Base-by-base conservation (phyloP, 2,797 vertebrate genomes). In the Hypotaenidia philippensis region DNA sequence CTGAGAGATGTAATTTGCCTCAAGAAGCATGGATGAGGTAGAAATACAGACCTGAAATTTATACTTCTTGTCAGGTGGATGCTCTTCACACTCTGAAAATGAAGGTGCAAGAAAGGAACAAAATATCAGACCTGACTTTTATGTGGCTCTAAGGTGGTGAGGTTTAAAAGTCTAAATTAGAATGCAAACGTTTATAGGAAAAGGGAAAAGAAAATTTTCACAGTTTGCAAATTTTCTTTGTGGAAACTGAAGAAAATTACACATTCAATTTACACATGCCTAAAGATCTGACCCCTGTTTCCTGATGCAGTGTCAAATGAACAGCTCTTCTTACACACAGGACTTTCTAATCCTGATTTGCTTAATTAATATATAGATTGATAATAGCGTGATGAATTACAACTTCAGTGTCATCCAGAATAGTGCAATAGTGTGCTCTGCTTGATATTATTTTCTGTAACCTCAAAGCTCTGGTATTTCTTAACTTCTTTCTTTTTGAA, bases 221-320 rank as follows among this genome's bases (percentile, higher is more conserved):
- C n/a, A 63, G 10, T 2, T 23, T 11, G 1, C 0, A 1, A 11
- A 41, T 70, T 66, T 72, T 76, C 25, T 86, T 44, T 18, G 26
- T 41, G 9, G 17, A 86, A 90, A 13, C 10, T 71, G 47, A 61
- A 59, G n/a, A 69, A 87, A 79, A 69, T 18, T 2, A 11, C 61
- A 25, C 1, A 11, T 61, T 22, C 1, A 11, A 4, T 41, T 84
- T 57, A 29, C 44, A 27, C 2, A 16, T 49, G 4, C 41, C n/a
- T 61, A 27, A 69, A 61, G 19, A 76, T 41, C 55, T 55, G 20
- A 29, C 16, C 6, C 13, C 57, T 65, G 1, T 40, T 68, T 76
- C 25, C 41, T 65, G 15, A 52, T 63, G 6, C 32, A 47, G 20
- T 40, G 10, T 22, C 77, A 77, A 75, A 70, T 47, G 20, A 93